Percentiles rank a stretch among this genome's conserved stretches.
Conservation (phyloP, 2,113 vertebrate species). For the Psittacara wagleri region DNA sequence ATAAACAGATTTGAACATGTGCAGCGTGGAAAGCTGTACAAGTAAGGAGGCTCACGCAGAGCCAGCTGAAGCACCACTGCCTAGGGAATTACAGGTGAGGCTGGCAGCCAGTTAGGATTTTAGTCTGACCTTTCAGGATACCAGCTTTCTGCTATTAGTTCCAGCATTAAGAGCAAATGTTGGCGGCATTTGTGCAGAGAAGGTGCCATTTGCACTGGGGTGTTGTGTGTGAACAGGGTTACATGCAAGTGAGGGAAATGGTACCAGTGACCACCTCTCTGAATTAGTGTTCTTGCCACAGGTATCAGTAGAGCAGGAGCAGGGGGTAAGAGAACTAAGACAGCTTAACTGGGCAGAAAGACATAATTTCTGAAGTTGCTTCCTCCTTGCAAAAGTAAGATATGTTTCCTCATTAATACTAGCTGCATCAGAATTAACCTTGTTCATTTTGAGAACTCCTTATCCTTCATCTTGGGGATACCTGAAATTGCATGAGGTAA, state of each 20-base stretch:
- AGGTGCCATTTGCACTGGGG: neutral
- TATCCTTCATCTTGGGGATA: neutral
- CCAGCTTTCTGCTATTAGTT: neutral
- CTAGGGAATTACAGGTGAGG: neutral
- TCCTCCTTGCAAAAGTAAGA: neutral
- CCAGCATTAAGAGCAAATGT: neutral
- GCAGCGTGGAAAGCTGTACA: neutral
- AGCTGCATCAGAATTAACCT: neutral
- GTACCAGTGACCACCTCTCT: accelerated
- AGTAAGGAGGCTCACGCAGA: neutral
- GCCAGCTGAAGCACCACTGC: neutral
- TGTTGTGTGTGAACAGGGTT: neutral
- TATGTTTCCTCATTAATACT: neutral
- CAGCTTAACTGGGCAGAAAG: neutral
- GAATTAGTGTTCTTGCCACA: neutral
- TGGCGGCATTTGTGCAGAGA: neutral
- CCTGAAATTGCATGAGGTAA: neutral
- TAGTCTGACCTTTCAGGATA: neutral
- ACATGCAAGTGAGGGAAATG: neutral
- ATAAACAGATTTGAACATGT: neutral
- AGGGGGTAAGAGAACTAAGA: neutral
- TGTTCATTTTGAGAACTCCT: neutral
- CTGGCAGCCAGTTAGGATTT: neutral
- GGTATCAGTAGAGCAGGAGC: neutral
- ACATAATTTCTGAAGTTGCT: neutral